Conservation (phyloP, 2,888 invertebrate genomes). For the Lucinisca nassula region DNA sequence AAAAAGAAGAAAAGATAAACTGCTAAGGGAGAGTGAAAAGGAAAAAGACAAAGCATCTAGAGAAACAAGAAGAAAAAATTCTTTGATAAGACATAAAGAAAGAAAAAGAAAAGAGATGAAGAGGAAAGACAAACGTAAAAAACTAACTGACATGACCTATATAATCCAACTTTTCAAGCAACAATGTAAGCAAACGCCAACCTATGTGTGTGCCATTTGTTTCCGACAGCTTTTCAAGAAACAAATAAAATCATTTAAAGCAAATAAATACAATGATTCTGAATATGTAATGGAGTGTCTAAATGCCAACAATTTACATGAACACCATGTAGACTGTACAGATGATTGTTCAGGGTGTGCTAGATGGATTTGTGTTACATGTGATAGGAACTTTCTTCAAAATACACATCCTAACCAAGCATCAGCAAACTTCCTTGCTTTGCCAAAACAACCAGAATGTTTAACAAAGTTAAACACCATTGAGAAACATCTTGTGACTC, state of each 20-base stretch:
- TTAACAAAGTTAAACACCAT: slow-evolving; percentile 55
- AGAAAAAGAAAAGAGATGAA: neutral
- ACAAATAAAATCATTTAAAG: slow-evolving; percentile 30
- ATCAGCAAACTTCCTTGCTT: neutral
- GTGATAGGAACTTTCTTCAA: neutral
- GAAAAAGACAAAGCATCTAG: neutral
- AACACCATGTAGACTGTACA: neutral
- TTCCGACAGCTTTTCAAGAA: slow-evolving; percentile 24
- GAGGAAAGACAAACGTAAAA: neutral
- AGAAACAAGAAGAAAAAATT: neutral
- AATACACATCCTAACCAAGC: neutral
- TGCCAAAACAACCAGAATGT: slow-evolving; percentile 30
- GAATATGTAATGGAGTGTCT: neutral
- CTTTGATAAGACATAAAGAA: neutral
- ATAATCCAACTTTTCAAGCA: slow-evolving; percentile 21
- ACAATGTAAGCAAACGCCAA: slow-evolving; percentile 14
- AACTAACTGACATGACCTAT: neutral
- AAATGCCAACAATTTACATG: neutral
- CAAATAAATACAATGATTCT: slow-evolving; percentile 8
- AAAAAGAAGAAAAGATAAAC: neutral
- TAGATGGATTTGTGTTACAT: neutral
- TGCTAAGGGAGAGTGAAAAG: neutral
- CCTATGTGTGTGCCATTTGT: slow-evolving; percentile 36
- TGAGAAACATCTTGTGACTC: slow-evolving; percentile 66
- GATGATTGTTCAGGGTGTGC: neutral